Conservation (phyloP, 2,797 vertebrate species). For the Alouatta caraya region DNA sequence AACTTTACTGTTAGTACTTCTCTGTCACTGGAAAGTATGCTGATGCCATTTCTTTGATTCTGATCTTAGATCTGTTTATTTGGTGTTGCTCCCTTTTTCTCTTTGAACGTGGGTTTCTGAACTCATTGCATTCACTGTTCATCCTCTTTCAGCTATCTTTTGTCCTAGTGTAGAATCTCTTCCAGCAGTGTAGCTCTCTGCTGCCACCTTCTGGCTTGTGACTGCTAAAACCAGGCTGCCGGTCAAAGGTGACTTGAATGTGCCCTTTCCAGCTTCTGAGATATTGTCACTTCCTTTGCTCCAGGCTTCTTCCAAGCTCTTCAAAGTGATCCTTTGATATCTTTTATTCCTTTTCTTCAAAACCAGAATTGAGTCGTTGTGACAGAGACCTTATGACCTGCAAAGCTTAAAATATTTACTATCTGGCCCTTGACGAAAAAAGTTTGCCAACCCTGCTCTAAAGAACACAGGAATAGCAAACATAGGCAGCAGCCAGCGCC, state of each 20-base stretch:
- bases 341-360: background rate
- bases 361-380: background rate
- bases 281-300: background rate
- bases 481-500: background rate
- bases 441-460: background rate
- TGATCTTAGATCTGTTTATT: background rate
- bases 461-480: background rate
- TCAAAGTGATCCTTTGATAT: background rate
- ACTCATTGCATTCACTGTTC: accelerated
- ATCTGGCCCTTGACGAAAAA: background rate
- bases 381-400: background rate
- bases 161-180: background rate
- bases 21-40: background rate
- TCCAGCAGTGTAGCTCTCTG: conserved; percentile 58
- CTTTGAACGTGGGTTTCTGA: background rate
- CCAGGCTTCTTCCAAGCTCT: background rate
- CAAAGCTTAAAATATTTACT: background rate
- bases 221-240: conserved; percentile 20
- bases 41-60: background rate
- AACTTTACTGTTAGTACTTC: background rate
- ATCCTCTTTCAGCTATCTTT: background rate
- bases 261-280: background rate
- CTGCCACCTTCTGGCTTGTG: conserved; percentile 72
- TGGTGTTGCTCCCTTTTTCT: background rate
- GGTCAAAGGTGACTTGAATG: background rate